These are phyloP conservation scores for Urocitellus parryii DNA, from an alignment of 2,113 vertebrate species.

Conservation along the genomic window DNA sequence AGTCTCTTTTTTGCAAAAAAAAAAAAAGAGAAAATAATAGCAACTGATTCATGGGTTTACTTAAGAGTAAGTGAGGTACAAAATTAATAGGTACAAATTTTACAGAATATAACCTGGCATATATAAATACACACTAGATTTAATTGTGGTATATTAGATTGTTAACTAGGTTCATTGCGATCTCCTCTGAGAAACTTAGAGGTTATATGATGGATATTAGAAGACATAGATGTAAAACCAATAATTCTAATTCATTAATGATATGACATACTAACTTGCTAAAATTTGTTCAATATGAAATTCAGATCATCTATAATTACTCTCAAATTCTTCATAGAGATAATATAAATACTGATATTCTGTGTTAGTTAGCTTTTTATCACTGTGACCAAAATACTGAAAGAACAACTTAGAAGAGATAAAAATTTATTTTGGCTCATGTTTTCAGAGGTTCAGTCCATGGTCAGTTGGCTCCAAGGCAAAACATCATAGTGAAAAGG, in stretches of 20 bases:
- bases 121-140: background rate
- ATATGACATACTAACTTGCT: background rate
- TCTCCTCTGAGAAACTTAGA: background rate
- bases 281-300: background rate
- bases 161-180: rapidly evolving
- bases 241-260: background rate
- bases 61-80: background rate
- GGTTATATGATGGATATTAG: background rate
- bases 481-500: no score
- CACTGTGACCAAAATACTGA: no score
- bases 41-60: background rate
- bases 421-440: no score
- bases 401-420: no score
- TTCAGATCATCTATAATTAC: constrained; percentile 9
- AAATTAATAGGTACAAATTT: background rate
- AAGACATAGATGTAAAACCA: background rate
- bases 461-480: no score
- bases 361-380: background rate
- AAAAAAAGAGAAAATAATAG: background rate
- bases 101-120: background rate
- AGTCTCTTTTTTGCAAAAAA: background rate
- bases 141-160: background rate
- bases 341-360: background rate
- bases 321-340: background rate
- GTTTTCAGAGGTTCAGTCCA: no score